Conservation (phyloP, 2,797 vertebrate species). For the Urophycis tenuis region DNA sequence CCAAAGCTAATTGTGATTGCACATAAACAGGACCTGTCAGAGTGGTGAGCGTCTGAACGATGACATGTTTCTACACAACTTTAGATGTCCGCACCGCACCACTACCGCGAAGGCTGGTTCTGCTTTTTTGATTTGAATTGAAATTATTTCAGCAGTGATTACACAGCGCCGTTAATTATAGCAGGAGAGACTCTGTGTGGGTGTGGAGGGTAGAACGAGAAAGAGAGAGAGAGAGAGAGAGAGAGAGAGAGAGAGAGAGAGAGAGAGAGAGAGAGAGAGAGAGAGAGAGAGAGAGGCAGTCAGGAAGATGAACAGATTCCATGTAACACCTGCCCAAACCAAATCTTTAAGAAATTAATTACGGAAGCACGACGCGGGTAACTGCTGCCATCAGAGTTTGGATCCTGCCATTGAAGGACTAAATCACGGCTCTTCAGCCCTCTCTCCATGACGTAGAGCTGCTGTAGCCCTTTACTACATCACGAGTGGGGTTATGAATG, state of each 20-base stretch:
- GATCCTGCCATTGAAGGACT: not conserved
- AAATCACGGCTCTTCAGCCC: not conserved
- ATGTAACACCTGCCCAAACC: not conserved
- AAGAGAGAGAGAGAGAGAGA: not conserved
- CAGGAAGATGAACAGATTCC: too few species aligned
- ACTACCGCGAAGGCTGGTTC: not conserved
- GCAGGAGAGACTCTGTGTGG: not conserved
- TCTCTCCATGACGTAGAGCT: not conserved
- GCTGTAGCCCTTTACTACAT: not conserved
- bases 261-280: too few species aligned
- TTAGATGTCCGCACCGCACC: not conserved
- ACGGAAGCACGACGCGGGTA: too few species aligned
- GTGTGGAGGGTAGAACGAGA: not conserved
- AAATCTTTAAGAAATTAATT: not conserved
- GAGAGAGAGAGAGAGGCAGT: too few species aligned
- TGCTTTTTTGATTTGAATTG: not conserved
- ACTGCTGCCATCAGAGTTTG: not conserved
- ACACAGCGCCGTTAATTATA: not conserved
- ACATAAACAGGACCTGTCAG: too few species aligned
- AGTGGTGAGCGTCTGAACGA: too few species aligned
- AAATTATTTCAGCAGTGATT: not conserved
- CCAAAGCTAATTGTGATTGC: too few species aligned
- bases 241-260: not conserved
- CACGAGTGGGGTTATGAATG: not conserved
- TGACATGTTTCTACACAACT: not conserved